Percentiles rank a stretch among this genome's conserved stretches.
These are phyloP conservation scores for Enteromius argenteus DNA, from an alignment of 2,797 vertebrate species.

Conservation along the genomic window DNA sequence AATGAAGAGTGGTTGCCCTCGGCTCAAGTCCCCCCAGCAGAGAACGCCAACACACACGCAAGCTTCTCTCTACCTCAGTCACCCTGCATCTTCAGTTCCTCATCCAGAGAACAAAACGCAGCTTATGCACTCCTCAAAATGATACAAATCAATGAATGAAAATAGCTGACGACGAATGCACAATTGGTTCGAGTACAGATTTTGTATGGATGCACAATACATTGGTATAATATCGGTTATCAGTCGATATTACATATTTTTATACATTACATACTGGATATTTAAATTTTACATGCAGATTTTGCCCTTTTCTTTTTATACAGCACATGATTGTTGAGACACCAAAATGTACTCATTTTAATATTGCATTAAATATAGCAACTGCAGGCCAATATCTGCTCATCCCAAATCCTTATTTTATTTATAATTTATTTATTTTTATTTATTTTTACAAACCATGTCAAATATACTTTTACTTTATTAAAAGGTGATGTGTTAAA, in stretches of 20 bases:
- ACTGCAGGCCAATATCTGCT: not conserved
- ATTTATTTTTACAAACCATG: not conserved
- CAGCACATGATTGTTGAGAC: not conserved
- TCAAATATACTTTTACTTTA: not conserved
- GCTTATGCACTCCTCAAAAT: conserved; percentile 5
- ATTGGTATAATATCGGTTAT: not conserved
- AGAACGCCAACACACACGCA: conserved; percentile 59
- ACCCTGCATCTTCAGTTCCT: conserved; percentile 40
- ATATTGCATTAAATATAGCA: not conserved
- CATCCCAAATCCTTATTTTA: not conserved
- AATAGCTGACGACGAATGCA: not conserved
- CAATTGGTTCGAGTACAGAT: not conserved
- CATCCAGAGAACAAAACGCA: conserved; percentile 16
- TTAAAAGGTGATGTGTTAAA: not conserved
- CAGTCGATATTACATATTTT: not conserved
- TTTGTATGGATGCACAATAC: not conserved
- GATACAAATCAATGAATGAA: conserved; percentile 20
- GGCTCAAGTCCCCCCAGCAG: conserved; percentile 56
- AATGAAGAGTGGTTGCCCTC: conserved; percentile 57
- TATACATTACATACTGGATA: not conserved
- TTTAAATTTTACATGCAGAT: not conserved
- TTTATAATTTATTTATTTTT: not conserved
- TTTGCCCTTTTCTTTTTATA: not conserved
- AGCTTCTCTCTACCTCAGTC: conserved; percentile 52
- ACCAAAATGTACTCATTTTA: not conserved